Evolutionary conservation across 1,140 invertebrate species (phyloP), one percentile per base, ranked within the genome.

Genomic region (Drosophila rhopaloa): DNA sequence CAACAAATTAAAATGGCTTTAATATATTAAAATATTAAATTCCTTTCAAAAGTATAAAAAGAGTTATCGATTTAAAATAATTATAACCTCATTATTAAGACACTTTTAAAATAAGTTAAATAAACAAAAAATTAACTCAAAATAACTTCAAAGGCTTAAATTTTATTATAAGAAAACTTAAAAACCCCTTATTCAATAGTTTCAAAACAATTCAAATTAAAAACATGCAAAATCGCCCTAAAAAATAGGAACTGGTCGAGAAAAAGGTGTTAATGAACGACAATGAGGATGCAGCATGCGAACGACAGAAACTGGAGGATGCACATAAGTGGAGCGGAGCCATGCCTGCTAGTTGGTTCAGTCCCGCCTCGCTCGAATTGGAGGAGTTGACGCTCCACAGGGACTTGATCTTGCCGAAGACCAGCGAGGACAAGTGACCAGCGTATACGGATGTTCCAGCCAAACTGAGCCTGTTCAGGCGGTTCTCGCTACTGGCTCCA

Each of bases 391-490:
- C 94, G 75, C 94, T 96, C 96, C 96, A 97, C 58, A 97, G 93
- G 10, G 96, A 97, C 89, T 96, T 96, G 91, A 97, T 97, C 94
- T 97, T 97, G 83, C 96, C 96, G 81, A 97, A 95, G 59, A 97
- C 96, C 72, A 96, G 93, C 53, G 95, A 96, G 27, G 95, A 95
- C 95, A 96, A 96, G 76, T 95, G 94, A 27, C 94, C 94, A 55
- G 94, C 94, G 82, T 94, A 92, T 46, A 93, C 93, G 14, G 94
- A 93, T 9, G 92, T 90, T 16, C 92, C 91, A 0, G 86, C 91
- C 57, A 92, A 60, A 24, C 91, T 92, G 46, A 92, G 63, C 32
- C 91, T 84, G 78, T 92, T 90, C 29, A 91, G 56, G 19, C 89
- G 79, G 59, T 92, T 92, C 68, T 92, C 91, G 46, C 89, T 92